Evolutionary conservation across 2,797 vertebrate genomes (phyloP), one percentile per base, ranked within the genome.

Genomic region (Pristis pectinata): DNA sequence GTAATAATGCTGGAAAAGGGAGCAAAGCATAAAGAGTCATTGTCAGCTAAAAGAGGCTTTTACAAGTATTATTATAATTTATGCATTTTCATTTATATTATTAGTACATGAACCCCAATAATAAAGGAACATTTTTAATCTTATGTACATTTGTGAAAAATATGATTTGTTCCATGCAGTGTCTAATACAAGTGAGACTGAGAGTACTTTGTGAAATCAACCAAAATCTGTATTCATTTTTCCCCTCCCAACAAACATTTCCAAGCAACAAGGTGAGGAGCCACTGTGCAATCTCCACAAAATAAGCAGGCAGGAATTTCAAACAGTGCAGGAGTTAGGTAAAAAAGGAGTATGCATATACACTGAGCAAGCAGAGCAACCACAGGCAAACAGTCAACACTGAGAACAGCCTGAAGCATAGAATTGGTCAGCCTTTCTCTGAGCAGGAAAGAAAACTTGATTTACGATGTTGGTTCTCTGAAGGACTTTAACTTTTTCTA

Each of bases 21-120:
- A 76, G 13, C 49, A 13, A 30, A 72, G 44, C 92, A 94, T n/a
- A 74, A 76, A 93, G 91, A 93, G 44, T 44, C 89, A 93, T 93
- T 41, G 44, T 37, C 24, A 70, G 59, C n/a, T 70, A 61, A 59
- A 67, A 92, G 56, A 85, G 22, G 17, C 15, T 30, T 59, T 37
- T 61, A 89, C 91, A 72, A 30, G 91, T 49, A 10, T 30, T 92
- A 64, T 64, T 44, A 70, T 93, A 93, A 93, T 93, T 72, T 92
- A 56, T 17, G 30, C 30, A 7, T 89, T 59, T 61, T 89, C n/a
- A 49, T 87, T 87, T 30, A 41, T 24, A 67, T 91, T 64, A 61
- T 67, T 41, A 67, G 49, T 91, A 41, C n/a, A 67, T 67, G 37
- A 91, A 22, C 2, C n/a, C 34, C 4, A 34, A 91, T 91, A 91